Base-by-base conservation (phyloP, 2,797 vertebrate species). In the Darevskia nairensis region DNA sequence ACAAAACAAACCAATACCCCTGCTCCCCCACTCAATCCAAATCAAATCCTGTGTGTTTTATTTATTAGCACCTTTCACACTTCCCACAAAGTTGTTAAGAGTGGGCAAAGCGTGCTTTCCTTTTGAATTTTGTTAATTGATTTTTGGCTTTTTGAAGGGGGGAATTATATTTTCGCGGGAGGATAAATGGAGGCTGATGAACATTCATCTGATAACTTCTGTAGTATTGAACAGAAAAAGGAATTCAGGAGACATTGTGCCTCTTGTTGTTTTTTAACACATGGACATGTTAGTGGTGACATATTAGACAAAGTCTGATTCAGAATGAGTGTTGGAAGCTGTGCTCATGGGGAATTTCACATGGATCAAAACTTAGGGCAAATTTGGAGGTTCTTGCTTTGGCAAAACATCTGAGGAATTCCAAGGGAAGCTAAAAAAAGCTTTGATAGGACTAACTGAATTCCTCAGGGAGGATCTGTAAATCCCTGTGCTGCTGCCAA, bases 71-170 rank as follows among this genome's bases (percentile, higher is more conserved):
- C 35, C n/a, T 76, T 82, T 87, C 21, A 69, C 15, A 55, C 64
- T 69, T 79, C 46, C 19, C 19, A 17, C 55, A 76, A n/a, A 23
- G 81, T 50, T 87, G 32, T 80, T 71, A 76, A 19, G 29, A 74
- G 59, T 76, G n/a, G 21, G n/a, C 29, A 46, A 41, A 35, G 19
- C 15, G 35, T 74, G 23, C 35, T 50, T 79, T 46, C 23, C 39
- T 87, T 80, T 87, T 66, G 35, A 81, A 82, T 82, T 66, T 82
- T 15, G 32, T 82, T 75, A 82, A 80, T 86, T 87, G 55, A 27
- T 71, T 87, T 87, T 87, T 32, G 2, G 29, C 68, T 66, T 71
- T 87, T 74, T 74, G 50, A 64, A 25, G 50, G 29, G 8, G 3
- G 4, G n/a, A 76, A 64, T 82, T 21, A 46, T 87, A 66, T 82